These are phyloP conservation scores for Melospiza melodia DNA, from an alignment of 2,113 vertebrate species.

Conservation along the genomic window DNA sequence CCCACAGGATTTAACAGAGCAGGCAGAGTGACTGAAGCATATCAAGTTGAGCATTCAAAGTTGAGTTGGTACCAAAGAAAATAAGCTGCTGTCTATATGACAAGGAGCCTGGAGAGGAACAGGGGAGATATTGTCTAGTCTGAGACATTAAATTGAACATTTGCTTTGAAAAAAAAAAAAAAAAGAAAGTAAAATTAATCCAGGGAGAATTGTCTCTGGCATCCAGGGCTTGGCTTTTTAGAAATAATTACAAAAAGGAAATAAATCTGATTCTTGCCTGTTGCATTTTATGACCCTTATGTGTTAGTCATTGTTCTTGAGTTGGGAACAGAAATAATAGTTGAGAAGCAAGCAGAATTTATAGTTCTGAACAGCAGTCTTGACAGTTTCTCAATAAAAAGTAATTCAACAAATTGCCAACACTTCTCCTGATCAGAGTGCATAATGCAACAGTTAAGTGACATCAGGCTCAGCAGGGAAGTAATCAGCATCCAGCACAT, in stretches of 20 bases:
- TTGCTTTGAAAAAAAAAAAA: neutral
- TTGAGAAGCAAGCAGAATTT: constrained; percentile 20
- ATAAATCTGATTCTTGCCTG: neutral
- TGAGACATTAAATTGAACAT: neutral
- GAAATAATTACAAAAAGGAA: neutral
- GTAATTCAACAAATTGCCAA: constrained; percentile 28
- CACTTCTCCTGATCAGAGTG: constrained; percentile 9
- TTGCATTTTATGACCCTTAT: neutral
- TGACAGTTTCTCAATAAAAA: constrained; percentile 45
- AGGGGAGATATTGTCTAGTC: neutral
- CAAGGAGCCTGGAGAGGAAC: neutral
- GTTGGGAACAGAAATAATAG: neutral
- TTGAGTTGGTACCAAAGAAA: neutral
- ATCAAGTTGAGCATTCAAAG: neutral
- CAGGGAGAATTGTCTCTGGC: neutral
- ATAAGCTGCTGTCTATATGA: neutral
- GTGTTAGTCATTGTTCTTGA: neutral
- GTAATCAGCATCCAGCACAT: neutral
- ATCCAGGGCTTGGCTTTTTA: neutral
- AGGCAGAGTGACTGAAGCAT: neutral
- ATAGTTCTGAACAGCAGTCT: neutral
- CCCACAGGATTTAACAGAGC: neutral
- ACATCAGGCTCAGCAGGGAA: neutral
- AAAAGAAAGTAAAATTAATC: neutral
- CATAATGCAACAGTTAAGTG: neutral